A percentile compares a stretch with the other conserved stretches of the same genome.
Conservation (phyloP, 1,140 invertebrate species). For the Camponotus pennsylvanicus region DNA sequence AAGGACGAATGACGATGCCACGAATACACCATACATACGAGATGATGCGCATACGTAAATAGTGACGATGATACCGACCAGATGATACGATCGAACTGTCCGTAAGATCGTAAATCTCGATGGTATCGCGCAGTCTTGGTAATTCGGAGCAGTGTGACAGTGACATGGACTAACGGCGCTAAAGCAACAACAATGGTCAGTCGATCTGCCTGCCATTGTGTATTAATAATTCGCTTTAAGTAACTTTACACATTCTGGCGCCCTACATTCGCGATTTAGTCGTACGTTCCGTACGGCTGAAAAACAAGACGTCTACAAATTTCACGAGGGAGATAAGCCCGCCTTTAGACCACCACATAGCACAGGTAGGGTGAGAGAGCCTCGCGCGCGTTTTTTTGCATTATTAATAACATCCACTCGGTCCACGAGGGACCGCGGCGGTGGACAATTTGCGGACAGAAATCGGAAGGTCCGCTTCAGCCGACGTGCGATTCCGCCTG, state of each 20-base stretch:
- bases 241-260: slow-evolving; percentile 32
- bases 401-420: slow-evolving; percentile 41
- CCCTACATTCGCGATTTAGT: slow-evolving; percentile 17
- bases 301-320: slow-evolving; percentile 47
- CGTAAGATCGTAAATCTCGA: slow-evolving; percentile 50
- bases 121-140: slow-evolving; percentile 7
- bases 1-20: slow-evolving; percentile 12
- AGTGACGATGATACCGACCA: slow-evolving; percentile 24
- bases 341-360: background rate
- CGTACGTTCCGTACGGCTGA: background rate
- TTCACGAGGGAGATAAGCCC: slow-evolving; percentile 46
- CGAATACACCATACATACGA: background rate
- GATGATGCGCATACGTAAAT: slow-evolving; percentile 21
- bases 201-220: background rate
- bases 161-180: slow-evolving; percentile 9
- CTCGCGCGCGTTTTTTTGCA: slow-evolving; percentile 42
- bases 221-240: slow-evolving; percentile 53
- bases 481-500: background rate
- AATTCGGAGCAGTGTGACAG: background rate
- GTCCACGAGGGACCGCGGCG: background rate
- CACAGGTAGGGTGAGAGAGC: background rate
- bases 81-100: slow-evolving; percentile 16
- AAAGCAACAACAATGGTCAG: slow-evolving; percentile 19
- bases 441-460: slow-evolving; percentile 32
- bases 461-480: background rate